phyloP scores from a whole-genome alignment of 2,797 vertebrate genomes.

The Oreortyx pictus region DNA sequence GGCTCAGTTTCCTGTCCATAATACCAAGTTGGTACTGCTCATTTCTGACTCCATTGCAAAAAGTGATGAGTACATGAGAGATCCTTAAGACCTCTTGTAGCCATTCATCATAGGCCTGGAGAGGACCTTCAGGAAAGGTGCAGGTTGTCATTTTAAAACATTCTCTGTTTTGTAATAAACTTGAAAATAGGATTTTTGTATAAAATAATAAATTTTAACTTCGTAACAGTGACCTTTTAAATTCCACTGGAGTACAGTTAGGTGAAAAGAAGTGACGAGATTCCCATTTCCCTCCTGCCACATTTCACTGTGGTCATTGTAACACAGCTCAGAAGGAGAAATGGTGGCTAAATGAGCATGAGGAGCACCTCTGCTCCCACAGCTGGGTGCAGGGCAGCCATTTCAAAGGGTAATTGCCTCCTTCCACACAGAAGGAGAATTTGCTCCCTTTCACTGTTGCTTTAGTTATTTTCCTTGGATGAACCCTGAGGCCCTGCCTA shows the following conservation, averaged over 20 bases:
- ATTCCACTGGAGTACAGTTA: not conserved
- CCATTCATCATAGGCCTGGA: not conserved
- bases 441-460: rapidly evolving
- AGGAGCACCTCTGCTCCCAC: not conserved
- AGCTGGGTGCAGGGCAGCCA: rapidly evolving
- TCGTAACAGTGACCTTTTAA: not conserved
- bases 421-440: not conserved
- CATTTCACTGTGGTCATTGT: not conserved
- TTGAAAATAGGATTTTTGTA: not conserved
- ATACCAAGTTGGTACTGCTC: not conserved
- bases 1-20: not conserved
- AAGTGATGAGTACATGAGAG: not conserved
- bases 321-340: not conserved
- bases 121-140: not conserved
- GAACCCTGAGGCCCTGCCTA: not conserved
- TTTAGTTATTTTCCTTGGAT: not conserved
- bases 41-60: rapidly evolving
- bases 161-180: not conserved
- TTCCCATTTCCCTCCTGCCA: not conserved
- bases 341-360: not conserved
- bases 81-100: not conserved
- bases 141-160: not conserved
- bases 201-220: not conserved
- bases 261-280: not conserved
- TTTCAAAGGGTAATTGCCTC: not conserved